These are phyloP conservation scores for Oryzias sinensis DNA, from an alignment of 2,797 vertebrate genomes.

Conservation along the genomic window DNA sequence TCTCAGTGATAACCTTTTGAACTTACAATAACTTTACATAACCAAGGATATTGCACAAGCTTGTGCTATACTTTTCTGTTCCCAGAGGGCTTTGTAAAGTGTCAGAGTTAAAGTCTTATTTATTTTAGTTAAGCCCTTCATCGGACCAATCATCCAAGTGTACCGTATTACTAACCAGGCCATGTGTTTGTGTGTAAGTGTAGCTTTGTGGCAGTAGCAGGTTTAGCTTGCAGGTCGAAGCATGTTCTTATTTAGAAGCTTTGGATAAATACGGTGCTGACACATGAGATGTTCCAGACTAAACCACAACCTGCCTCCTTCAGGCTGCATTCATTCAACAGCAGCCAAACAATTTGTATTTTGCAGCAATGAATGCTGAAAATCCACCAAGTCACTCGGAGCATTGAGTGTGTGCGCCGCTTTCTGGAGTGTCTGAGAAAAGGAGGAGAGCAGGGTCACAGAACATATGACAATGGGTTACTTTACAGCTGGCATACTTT, in stretches of 20 bases:
- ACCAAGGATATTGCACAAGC: background rate
- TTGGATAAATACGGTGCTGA: slow-evolving; percentile 69
- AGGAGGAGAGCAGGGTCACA: slow-evolving; percentile 5
- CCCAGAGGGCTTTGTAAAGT: slow-evolving; percentile 13
- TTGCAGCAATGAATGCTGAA: slow-evolving; percentile 47
- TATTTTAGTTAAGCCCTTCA: slow-evolving; percentile 33
- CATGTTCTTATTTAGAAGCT: slow-evolving; percentile 66
- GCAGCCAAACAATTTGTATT: slow-evolving; percentile 67
- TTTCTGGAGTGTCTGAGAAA: slow-evolving; percentile 10
- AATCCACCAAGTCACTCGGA: slow-evolving; percentile 49
- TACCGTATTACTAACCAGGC: slow-evolving; percentile 27
- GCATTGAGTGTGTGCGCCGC: slow-evolving; percentile 11
- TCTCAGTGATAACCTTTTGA: no score
- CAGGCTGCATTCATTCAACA: slow-evolving; percentile 59
- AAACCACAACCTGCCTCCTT: slow-evolving; percentile 65
- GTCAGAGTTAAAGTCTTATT: slow-evolving; percentile 23
- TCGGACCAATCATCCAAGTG: slow-evolving; percentile 29
- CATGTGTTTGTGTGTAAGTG: slow-evolving; percentile 21
- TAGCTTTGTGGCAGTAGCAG: slow-evolving; percentile 42
- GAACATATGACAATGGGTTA: slow-evolving; percentile 34
- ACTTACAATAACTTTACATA: no score
- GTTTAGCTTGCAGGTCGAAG: slow-evolving; percentile 51
- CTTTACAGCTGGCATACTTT: slow-evolving; percentile 32
- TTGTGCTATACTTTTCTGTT: slow-evolving; percentile 17
- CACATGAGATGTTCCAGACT: slow-evolving; percentile 72